These are phyloP conservation scores for Papilio aristodemus DNA, from an alignment of 1,140 invertebrate genomes.

Conservation along the genomic window DNA sequence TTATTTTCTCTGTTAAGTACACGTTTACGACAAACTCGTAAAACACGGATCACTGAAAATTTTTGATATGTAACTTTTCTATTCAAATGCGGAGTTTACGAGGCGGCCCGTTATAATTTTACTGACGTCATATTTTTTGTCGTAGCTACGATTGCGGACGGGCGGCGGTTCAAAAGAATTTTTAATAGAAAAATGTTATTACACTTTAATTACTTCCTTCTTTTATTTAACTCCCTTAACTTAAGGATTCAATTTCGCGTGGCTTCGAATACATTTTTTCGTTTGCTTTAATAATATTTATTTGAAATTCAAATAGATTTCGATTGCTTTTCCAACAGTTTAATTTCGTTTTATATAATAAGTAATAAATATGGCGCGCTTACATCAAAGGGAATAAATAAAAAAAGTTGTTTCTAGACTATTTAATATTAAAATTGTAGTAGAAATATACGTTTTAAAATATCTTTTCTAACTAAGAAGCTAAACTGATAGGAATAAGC, in stretches of 20 bases:
- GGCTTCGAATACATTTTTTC: conserved; percentile 37
- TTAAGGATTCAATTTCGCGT: conserved; percentile 58
- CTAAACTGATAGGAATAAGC: too few species aligned
- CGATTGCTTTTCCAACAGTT: conserved; percentile 27
- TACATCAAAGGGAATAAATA: background rate
- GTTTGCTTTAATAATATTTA: conserved; percentile 44
- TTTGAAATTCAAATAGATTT: conserved; percentile 34
- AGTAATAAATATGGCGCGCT: background rate
- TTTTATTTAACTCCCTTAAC: conserved; percentile 58
- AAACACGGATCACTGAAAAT: conserved; percentile 80
- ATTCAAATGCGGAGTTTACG: conserved; percentile 79
- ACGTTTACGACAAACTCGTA: conserved; percentile 78
- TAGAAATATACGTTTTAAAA: background rate
- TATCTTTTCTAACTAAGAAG: background rate
- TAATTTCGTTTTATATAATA: conserved; percentile 26
- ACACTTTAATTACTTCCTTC: conserved; percentile 77
- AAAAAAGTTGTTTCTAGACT: background rate
- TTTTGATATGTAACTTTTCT: conserved; percentile 80
- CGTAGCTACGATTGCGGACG: conserved; percentile 62
- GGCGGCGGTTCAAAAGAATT: conserved; percentile 71
- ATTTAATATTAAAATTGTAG: too few species aligned
- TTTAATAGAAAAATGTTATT: conserved; percentile 73
- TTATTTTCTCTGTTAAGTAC: conserved; percentile 77
- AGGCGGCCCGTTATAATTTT: conserved; percentile 75
- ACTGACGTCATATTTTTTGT: conserved; percentile 72